These are phyloP conservation scores for Hemitrygon akajei DNA, from an alignment of 2,797 vertebrate species.

Conservation along the genomic window DNA sequence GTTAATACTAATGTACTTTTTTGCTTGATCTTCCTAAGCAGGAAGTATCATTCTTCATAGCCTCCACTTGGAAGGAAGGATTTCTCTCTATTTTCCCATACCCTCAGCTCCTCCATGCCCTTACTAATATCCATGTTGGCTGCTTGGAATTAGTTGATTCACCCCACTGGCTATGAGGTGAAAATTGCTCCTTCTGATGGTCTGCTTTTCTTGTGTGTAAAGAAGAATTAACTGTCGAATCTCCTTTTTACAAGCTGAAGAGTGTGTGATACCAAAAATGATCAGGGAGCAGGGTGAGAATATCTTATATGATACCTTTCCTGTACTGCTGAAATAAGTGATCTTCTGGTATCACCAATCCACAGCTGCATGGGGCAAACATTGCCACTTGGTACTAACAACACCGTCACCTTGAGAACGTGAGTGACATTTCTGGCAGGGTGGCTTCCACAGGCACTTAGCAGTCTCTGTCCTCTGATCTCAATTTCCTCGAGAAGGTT, in stretches of 20 bases:
- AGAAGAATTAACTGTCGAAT: neutral
- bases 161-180: neutral
- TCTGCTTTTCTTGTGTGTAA: neutral
- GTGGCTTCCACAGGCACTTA: neutral
- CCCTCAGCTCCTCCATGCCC: neutral
- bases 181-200: neutral
- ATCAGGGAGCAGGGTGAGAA: neutral
- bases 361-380: neutral
- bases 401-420: neutral
- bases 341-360: neutral
- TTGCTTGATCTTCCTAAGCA: neutral
- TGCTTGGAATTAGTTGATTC: neutral
- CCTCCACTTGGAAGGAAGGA: neutral
- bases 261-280: too few relatives aligned
- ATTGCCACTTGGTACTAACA: neutral
- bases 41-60: neutral
- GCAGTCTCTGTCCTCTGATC: neutral
- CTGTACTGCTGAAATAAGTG: neutral
- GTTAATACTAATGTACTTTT: neutral
- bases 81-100: neutral
- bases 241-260: neutral
- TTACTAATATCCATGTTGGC: neutral
- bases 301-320: neutral
- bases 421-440: neutral
- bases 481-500: constrained; percentile 1